Conservation (phyloP, 2,888 invertebrate species). For the Acronicta leporina region DNA sequence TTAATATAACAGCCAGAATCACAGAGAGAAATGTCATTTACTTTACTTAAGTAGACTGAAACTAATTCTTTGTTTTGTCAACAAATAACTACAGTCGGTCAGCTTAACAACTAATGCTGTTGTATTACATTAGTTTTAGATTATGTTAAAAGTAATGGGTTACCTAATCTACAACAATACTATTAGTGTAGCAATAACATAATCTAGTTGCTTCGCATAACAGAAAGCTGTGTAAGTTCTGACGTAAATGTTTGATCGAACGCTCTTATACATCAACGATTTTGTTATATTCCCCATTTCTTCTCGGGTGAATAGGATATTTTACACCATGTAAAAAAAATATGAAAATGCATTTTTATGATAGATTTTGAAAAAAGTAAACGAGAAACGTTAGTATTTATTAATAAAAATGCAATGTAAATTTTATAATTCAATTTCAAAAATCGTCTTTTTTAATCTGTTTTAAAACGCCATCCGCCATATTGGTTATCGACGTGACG, state of each 20-base stretch:
- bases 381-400: too few species aligned
- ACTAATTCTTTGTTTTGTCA: background rate
- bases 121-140: constrained; percentile 12
- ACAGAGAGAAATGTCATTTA: background rate
- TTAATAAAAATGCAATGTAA: too few species aligned
- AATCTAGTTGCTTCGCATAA: constrained; percentile 55
- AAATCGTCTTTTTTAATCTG: too few species aligned
- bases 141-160: constrained; percentile 29
- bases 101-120: background rate
- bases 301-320: too few species aligned
- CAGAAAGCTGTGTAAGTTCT: constrained; percentile 53
- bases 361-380: too few species aligned
- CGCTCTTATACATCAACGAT: constrained; percentile 24
- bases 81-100: background rate
- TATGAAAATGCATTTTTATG: too few species aligned
- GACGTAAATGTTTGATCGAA: constrained; percentile 62
- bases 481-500: too few species aligned
- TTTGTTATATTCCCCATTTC: constrained; percentile 26
- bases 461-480: too few species aligned
- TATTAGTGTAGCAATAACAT: constrained; percentile 45
- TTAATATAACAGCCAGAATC: background rate
- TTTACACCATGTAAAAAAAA: too few species aligned
- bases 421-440: too few species aligned
- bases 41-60: background rate
- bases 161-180: constrained; percentile 52